Evolutionary conservation across 2,797 vertebrate genomes (phyloP).

Genomic region (Ctenosaura bakeri): DNA sequence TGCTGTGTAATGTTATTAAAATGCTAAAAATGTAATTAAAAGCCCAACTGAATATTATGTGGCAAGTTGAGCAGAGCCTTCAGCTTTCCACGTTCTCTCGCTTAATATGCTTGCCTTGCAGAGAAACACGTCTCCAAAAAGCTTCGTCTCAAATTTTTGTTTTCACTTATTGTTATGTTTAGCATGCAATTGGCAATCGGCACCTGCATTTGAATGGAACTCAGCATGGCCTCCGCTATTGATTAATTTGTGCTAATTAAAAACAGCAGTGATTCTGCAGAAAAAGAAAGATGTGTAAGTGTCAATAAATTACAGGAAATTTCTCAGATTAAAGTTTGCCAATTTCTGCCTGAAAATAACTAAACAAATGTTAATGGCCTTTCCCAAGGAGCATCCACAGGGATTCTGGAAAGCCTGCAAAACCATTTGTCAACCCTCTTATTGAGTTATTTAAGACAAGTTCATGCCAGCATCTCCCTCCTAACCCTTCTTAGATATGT

Average conservation of each 20-base stretch:
- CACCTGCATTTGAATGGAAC: conserved; percentile 75
- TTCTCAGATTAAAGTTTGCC: conserved; percentile 76
- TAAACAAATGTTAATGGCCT: conserved; percentile 74
- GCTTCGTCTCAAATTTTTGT: conserved; percentile 51
- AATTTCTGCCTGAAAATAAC: conserved; percentile 75
- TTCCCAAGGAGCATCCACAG: conserved; percentile 54
- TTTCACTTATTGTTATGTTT: conserved; percentile 68
- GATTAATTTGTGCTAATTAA: conserved; percentile 82
- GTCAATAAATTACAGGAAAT: conserved; percentile 79
- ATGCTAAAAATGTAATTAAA: conserved; percentile 67
- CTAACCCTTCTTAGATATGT: neutral
- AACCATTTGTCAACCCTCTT: neutral
- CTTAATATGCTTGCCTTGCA: conserved; percentile 45
- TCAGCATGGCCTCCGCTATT: conserved; percentile 75
- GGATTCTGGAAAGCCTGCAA: conserved; percentile 32
- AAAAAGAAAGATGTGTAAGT: conserved; percentile 76
- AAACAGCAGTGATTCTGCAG: conserved; percentile 75
- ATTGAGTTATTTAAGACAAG: conserved; percentile 32
- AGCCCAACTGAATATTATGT: neutral
- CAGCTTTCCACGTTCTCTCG: conserved; percentile 46
- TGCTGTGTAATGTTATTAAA: conserved; percentile 30
- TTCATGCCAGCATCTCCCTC: neutral
- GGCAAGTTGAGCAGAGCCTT: conserved; percentile 22
- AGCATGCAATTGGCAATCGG: conserved; percentile 67
- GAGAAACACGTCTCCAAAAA: conserved; percentile 18